Conservation (phyloP, 2,113 vertebrate species). For the Archilochus colubris region DNA sequence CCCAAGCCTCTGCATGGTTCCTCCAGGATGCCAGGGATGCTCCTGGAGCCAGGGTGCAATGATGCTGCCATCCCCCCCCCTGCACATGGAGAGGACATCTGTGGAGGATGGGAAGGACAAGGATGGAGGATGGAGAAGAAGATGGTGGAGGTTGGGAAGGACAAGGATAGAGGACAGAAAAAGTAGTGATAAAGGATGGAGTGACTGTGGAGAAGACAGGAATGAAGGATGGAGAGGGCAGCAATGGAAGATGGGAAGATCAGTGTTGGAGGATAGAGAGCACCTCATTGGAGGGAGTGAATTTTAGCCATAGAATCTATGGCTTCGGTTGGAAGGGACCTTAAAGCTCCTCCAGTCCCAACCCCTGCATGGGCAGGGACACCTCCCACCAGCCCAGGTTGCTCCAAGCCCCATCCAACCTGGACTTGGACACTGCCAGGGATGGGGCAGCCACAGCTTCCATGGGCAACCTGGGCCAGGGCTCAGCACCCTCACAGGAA, state of each 20-base stretch:
- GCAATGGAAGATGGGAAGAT: not conserved
- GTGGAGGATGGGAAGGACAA: not conserved
- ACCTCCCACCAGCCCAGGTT: too few species aligned
- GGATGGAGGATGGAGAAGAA: not conserved
- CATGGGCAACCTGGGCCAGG: too few species aligned
- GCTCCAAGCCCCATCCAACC: too few species aligned
- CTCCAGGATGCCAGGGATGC: rapidly evolving
- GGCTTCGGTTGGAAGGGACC: too few species aligned
- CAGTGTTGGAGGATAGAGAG: not conserved
- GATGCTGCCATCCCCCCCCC: not conserved
- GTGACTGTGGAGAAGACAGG: not conserved
- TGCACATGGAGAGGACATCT: not conserved
- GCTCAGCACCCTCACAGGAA: too few species aligned
- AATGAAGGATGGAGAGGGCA: too few species aligned
- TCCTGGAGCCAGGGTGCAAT: not conserved
- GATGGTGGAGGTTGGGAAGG: not conserved
- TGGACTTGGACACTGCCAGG: too few species aligned
- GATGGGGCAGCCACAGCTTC: too few species aligned
- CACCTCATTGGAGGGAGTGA: not conserved
- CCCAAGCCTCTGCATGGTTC: not conserved
- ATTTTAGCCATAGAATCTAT: not conserved
- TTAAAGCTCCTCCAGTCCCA: too few species aligned
- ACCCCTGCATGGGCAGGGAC: too few species aligned
- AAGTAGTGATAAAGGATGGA: not conserved
- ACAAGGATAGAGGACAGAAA: not conserved